Base-by-base conservation (phyloP, 2,113 vertebrate species). In the Psammodynastes pulverulentus region DNA sequence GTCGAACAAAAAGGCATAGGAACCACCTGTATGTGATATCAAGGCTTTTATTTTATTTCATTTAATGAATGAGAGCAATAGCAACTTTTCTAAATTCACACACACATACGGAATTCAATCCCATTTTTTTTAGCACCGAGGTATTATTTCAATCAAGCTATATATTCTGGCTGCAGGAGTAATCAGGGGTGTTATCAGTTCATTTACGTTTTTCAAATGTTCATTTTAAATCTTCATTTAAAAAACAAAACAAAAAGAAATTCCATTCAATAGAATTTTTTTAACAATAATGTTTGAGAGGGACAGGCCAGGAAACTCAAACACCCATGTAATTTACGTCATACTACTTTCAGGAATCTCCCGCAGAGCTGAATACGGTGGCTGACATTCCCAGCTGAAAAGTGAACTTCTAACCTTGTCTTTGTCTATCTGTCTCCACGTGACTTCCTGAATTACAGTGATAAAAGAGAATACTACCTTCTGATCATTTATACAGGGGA, bases 301-400 rank as follows among this genome's bases (percentile, higher is more conserved):
- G 13, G 92, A 91, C 93, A 96, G 43, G 89, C 91, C 95, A 94
- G 97, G 97, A 97, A 97, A 95, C 93, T 93, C 94, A 92, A 1
- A 2, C 0, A 84, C 58, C 58, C 91, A 94, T 92, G 94, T 92
- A 94, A 94, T 92, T 92, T 89, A 9, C 94, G 3, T 96, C 97
- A 97, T 56, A 91, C 84, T 49, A 87, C 58, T 87, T 92, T 92
- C 93, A 95, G 62, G 92, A 96, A 86, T 56, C 93, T 96, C 34
- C 96, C 86, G 54, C 93, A 94, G 96, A 0, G 0, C 91, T 43
- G 52, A 90, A 94, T 94, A 95, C 90, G 84, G 90, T 26, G 93
- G 96, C 93, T 85, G 93, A 96, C 93, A 96, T 94, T 95, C 95
- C 96, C 97, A 97, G 97, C 94, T 98, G 97, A 98, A 95, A 93